Conservation (phyloP, 2,113 vertebrate genomes). For the Psittacara wagleri region DNA sequence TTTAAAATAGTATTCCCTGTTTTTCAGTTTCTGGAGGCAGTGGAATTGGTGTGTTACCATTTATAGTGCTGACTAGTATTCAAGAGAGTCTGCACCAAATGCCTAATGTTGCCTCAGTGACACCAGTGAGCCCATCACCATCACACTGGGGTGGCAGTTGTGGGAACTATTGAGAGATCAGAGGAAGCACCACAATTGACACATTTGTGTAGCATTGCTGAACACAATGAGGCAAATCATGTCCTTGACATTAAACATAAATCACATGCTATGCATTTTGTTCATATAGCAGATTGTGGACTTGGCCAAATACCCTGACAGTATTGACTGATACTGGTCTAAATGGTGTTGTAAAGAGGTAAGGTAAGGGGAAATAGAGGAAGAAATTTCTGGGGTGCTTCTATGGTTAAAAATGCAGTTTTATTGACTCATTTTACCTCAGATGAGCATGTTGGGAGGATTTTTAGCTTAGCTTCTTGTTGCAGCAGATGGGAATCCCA, state of each 20-base stretch:
- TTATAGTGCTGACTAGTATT: neutral
- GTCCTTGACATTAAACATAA: neutral
- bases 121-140: neutral
- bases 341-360: neutral
- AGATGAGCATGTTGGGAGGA: conserved; percentile 11
- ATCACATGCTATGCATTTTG: neutral
- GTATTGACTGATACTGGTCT: neutral
- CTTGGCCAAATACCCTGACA: neutral
- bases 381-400: neutral
- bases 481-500: conserved; percentile 66
- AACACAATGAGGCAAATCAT: neutral
- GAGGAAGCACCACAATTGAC: neutral
- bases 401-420: neutral
- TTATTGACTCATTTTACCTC: conserved; percentile 55
- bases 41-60: neutral
- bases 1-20: neutral
- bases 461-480: conserved; percentile 54
- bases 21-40: neutral
- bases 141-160: neutral
- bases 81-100: neutral
- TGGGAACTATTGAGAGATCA: neutral
- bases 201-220: neutral
- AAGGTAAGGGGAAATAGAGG: neutral
- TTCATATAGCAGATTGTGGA: neutral
- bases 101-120: neutral